A percentile compares a stretch with the other conserved stretches of the same genome.
Evolutionary conservation across 2,888 invertebrate species (phyloP).

Genomic region (Lottia gigantea): DNA sequence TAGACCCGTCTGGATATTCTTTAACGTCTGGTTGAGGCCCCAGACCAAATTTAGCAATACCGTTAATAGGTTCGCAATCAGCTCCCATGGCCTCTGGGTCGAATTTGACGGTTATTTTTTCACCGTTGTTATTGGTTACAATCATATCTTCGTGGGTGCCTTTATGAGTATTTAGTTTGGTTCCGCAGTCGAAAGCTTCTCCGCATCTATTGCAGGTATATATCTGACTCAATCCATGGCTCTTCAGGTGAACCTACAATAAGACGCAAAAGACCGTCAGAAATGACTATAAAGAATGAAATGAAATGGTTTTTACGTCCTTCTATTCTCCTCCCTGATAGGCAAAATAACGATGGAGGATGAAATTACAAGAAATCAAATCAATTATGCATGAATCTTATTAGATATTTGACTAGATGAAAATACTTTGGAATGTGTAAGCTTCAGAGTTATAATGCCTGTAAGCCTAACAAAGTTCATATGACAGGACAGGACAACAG

Average conservation of each 20-base stretch:
- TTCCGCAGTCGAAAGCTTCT: slow-evolving; percentile 50
- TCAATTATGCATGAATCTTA: no score
- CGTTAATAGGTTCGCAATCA: slow-evolving; percentile 26
- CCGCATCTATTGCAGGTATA: slow-evolving; percentile 52
- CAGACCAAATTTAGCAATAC: slow-evolving; percentile 47
- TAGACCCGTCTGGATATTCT: slow-evolving; percentile 14
- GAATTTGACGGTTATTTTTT: slow-evolving; percentile 24
- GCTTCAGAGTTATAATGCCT: no score
- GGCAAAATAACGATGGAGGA: no score
- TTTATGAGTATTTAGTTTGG: slow-evolving; percentile 48
- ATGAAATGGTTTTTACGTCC: no score
- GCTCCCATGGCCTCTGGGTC: slow-evolving; percentile 21
- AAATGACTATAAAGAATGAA: background rate
- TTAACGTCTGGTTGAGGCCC: slow-evolving; percentile 38
- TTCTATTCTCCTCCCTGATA: no score
- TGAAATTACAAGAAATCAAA: no score
- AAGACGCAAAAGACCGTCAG: background rate
- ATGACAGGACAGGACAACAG: no score
- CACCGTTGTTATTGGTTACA: slow-evolving; percentile 33
- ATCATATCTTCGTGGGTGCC: slow-evolving; percentile 39
- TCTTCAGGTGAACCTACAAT: slow-evolving; percentile 38
- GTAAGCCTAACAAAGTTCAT: no score
- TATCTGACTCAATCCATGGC: slow-evolving; percentile 44
- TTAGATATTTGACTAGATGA: no score
- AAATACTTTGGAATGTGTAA: no score